phyloP scores from a whole-genome alignment of 35 echinoderm and acorn worm species.

The Ptychodera flava region DNA sequence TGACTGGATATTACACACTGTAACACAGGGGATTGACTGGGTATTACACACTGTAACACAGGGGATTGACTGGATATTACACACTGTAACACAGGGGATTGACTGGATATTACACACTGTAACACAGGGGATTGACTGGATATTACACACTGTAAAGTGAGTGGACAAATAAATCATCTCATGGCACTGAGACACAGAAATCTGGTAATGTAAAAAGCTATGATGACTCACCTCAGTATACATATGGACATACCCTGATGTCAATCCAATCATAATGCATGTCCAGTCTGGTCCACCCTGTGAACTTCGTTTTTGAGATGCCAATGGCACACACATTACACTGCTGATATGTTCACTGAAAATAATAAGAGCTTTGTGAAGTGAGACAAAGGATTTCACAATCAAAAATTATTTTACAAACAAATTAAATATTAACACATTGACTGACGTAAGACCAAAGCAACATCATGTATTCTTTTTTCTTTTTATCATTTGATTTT shows the following conservation, averaged over 20 bases:
- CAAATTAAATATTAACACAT: not conserved
- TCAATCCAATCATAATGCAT: conserved; percentile 85
- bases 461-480: not conserved
- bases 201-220: too few relatives aligned
- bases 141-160: too few relatives aligned
- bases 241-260: conserved; percentile 76
- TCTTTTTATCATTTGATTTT: not conserved
- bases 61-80: too few relatives aligned
- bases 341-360: conserved; percentile 88
- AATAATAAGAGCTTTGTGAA: conserved; percentile 6
- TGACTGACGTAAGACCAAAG: too few relatives aligned
- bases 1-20: too few relatives aligned
- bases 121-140: too few relatives aligned
- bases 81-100: too few relatives aligned
- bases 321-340: conserved; percentile 84
- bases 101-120: too few relatives aligned
- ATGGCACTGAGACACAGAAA: too few relatives aligned
- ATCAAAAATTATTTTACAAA: not conserved
- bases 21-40: too few relatives aligned
- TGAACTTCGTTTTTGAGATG: conserved; percentile 90
- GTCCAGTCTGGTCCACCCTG: conserved; percentile 97
- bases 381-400: not conserved
- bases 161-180: too few relatives aligned
- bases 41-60: too few relatives aligned
- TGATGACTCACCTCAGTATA: conserved; percentile 99